phyloP scores from a whole-genome alignment of 2,888 invertebrate genomes.

The Drosophila infuscata region DNA sequence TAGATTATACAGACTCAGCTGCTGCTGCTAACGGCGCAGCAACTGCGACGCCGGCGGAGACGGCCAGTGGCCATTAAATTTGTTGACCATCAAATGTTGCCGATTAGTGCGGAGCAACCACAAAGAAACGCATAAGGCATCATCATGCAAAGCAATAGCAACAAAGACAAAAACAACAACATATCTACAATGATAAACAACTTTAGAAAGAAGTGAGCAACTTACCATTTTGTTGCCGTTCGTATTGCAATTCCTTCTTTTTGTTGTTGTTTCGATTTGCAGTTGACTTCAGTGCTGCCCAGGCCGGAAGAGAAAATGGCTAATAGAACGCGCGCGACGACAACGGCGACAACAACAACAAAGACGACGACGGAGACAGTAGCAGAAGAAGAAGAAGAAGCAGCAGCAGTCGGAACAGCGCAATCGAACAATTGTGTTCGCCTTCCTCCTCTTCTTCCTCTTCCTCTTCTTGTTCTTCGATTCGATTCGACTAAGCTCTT shows the following conservation, averaged over 20 bases:
- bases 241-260: constrained; percentile 30
- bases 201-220: constrained; percentile 12
- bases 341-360: constrained; percentile 18
- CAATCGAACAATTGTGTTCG: constrained; percentile 44
- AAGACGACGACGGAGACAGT: constrained; percentile 11
- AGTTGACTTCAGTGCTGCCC: constrained; percentile 26
- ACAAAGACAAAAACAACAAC: constrained; percentile 7
- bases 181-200: not conserved
- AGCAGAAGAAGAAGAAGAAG: not conserved
- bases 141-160: constrained; percentile 28
- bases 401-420: constrained; percentile 22
- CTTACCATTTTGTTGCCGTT: constrained; percentile 52
- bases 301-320: constrained; percentile 50
- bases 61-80: constrained; percentile 44
- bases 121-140: constrained; percentile 50
- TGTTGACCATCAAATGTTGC: constrained; percentile 54
- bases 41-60: constrained; percentile 3
- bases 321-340: constrained; percentile 47
- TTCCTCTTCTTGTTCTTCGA: constrained; percentile 12
- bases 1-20: constrained; percentile 44
- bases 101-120: constrained; percentile 28
- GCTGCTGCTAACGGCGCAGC: constrained; percentile 1
- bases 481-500: constrained; percentile 31
- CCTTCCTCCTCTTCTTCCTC: constrained; percentile 17
- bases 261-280: constrained; percentile 19